phyloP scores from a whole-genome alignment of 1,140 invertebrate genomes.

The Maniola jurtina region DNA sequence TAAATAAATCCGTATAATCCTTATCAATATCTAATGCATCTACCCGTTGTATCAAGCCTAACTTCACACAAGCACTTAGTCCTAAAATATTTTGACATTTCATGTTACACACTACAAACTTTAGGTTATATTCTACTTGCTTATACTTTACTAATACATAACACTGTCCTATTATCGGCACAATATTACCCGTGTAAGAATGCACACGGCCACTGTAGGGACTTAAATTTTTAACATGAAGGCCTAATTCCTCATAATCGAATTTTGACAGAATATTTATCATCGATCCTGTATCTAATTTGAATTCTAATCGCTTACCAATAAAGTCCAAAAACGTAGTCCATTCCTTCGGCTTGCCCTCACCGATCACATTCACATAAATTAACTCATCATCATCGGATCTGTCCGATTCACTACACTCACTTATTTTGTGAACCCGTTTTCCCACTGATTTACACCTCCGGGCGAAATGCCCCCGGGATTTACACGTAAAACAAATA shows the following conservation, averaged over 20 bases:
- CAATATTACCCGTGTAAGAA: slow-evolving; percentile 30
- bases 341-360: background rate
- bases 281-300: slow-evolving; percentile 31
- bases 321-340: background rate
- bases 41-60: background rate
- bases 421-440: too few relatives aligned
- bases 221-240: slow-evolving; percentile 12
- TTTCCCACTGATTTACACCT: too few relatives aligned
- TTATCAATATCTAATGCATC: background rate
- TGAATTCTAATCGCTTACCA: slow-evolving; percentile 23
- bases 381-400: too few relatives aligned
- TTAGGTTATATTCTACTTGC: slow-evolving; percentile 21
- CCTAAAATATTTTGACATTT: slow-evolving; percentile 8
- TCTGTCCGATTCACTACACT: too few relatives aligned
- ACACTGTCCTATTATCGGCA: slow-evolving; percentile 31
- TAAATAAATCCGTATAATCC: background rate
- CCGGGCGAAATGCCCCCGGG: too few relatives aligned
- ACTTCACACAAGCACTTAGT: background rate
- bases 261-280: slow-evolving; percentile 29
- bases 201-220: background rate
- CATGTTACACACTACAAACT: slow-evolving; percentile 26
- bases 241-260: slow-evolving; percentile 24
- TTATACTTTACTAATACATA: slow-evolving; percentile 28
- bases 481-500: background rate
- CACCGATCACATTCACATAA: too few relatives aligned